Evolutionary conservation across 2,113 vertebrate genomes (phyloP).

Genomic region (Myrmecobius fasciatus): DNA sequence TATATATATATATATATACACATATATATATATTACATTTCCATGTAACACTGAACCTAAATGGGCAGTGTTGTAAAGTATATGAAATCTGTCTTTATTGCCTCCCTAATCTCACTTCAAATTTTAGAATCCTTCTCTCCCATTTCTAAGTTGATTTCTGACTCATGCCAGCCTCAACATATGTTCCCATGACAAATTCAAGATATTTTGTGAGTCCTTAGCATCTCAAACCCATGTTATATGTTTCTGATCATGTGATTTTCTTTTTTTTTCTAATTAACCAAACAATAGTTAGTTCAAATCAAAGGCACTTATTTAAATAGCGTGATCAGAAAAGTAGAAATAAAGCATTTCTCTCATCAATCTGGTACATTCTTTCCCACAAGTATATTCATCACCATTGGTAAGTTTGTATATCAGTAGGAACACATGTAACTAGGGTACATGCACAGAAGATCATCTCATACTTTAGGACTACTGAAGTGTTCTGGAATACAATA

Average conservation of each 20-base stretch:
- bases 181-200: background rate
- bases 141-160: background rate
- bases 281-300: background rate
- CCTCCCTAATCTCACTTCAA: background rate
- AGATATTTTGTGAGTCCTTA: background rate
- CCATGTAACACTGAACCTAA: background rate
- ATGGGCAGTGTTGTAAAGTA: background rate
- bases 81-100: background rate
- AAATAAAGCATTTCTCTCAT: background rate
- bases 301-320: background rate
- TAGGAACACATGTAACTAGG: background rate
- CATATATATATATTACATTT: background rate
- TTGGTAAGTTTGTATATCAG: background rate
- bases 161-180: background rate
- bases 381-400: background rate
- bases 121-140: background rate
- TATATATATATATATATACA: no score
- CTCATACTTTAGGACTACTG: background rate
- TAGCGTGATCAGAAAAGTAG: background rate
- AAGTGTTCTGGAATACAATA: background rate
- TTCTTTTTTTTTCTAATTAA: background rate
- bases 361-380: background rate
- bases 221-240: background rate
- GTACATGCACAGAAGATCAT: background rate
- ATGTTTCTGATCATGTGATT: background rate